Evolutionary conservation across 2,888 invertebrate genomes (phyloP), one percentile per base, ranked within the genome.

Genomic region (Philereme transversata): DNA sequence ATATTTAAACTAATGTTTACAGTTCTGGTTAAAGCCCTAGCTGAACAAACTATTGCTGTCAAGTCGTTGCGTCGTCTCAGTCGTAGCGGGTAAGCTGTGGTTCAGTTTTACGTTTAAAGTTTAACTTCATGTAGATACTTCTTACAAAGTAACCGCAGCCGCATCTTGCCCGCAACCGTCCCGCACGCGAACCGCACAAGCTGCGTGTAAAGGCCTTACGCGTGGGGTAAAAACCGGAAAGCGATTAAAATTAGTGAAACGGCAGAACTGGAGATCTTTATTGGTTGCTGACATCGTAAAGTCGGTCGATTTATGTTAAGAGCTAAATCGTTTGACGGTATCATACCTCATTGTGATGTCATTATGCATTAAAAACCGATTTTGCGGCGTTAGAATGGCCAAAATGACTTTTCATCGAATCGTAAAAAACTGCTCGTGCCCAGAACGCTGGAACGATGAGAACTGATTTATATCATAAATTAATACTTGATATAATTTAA

Each of bases 201-300:
- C 22, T 22, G 22, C 3, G 22, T 22, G 22, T 22, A 22, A 22
- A 22, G 22, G 22, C 22, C 22, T 22, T 22, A 22, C 1, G 74
- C 76, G 77, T 66, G 71, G 75, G 75, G 78, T 86, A 83, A 87
- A 87, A 86, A 85, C 82, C 73, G 77, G 74, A 77, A 73, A 78
- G 82, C 79, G 83, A 86, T 87, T 86, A 87, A 88, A 88, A 87
- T 88, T 87, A 86, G 84, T 84, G 79, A 85, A 88, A 87, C 77
- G 77, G 84, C 84, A 79, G 80, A 84, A 81, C 79, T 77, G 73
- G 76, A 76, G 78, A 79, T 78, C 75, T 87, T 88, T 86, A 86
- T 85, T 78, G 81, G 74, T 74, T 72, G 74, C 74, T 76, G 71
- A 77, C 75, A 76, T 84, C 84, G 83, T 89, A 84, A 88, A 89